phyloP scores from a whole-genome alignment of 2,888 invertebrate genomes.

The Ceraclea dissimilis region DNA sequence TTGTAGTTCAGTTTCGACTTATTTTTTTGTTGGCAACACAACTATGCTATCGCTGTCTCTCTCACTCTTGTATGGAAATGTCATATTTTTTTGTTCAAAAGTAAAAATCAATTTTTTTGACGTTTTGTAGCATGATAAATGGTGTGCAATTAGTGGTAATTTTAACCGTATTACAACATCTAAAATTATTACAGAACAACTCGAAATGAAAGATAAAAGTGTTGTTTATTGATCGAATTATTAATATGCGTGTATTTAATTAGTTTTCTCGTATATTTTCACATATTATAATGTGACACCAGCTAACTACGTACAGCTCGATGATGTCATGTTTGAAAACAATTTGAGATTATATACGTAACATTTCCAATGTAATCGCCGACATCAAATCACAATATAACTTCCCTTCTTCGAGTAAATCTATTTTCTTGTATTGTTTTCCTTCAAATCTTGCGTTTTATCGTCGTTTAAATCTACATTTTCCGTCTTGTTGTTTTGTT shows the following conservation, averaged over 20 bases:
- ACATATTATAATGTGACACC: slow-evolving; percentile 16
- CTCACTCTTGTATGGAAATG: slow-evolving; percentile 15
- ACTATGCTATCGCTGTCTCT: neutral
- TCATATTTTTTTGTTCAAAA: slow-evolving; percentile 19
- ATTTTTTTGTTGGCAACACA: too few relatives aligned
- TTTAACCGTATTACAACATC: neutral
- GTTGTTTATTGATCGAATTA: neutral
- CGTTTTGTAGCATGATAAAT: slow-evolving; percentile 14
- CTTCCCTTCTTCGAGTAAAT: neutral
- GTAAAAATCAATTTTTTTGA: slow-evolving; percentile 25
- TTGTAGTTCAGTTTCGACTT: too few relatives aligned
- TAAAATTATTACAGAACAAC: neutral
- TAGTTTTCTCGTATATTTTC: neutral
- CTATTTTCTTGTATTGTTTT: neutral
- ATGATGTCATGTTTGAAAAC: slow-evolving; percentile 23
- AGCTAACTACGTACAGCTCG: neutral
- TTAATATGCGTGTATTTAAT: neutral
- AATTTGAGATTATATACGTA: slow-evolving; percentile 14
- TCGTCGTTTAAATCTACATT: neutral
- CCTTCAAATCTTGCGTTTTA: neutral
- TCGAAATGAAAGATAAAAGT: slow-evolving; percentile 6
- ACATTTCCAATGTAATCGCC: slow-evolving; percentile 2
- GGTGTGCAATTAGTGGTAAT: slow-evolving; percentile 14
- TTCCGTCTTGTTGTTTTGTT: neutral
- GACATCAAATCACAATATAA: neutral